Base-by-base conservation (phyloP, 2,797 vertebrate genomes). In the Acestrorhynchus altus region DNA sequence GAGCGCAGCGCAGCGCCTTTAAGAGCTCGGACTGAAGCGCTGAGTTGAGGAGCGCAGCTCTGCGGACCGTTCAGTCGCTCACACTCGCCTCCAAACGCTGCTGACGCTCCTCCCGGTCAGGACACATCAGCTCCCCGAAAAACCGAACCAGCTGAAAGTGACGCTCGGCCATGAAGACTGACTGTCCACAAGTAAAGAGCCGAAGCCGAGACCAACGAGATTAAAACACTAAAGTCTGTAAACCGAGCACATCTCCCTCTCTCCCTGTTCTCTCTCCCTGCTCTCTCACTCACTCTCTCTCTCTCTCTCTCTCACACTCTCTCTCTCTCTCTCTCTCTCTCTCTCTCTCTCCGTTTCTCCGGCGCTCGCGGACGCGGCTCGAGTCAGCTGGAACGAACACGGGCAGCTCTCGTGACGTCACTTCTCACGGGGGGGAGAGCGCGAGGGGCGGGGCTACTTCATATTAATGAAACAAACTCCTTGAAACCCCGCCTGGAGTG, bases 331-430 rank as follows among this genome's bases (percentile, higher is more conserved):
- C 81, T 88, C 76, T 85, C 88, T 90, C 81, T 80, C 68, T 70
- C 73, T 28, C 54, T 56, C 68, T 63, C 60, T 46, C 76, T 88
- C 83, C 42, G 63, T 47, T 54, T 56, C 63, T 63, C 65, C 49
- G 76, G 88, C 84, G 87, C 76, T 64, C 66, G 74, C 77, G 66
- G 74, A 64, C 83, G 86, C 82, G 76, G 85, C 79, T 63, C 76
- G 81, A 86, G 94, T 94, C 93, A 94, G 93, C 92, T 94, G 94
- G 92, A 94, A 92, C 91, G 90, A 93, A 94, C 94, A 94, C 94
- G 93, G 92, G 93, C 91, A 73, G 90, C 88, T 83, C 83, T 70
- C 71, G 90, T 94, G 91, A 94, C 93, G 88, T 94, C 92, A 94
- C 82, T 80, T 85, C 90, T 93, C 92, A 94, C 92, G 90, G 91